A percentile compares a stretch with the other conserved stretches of the same genome.
Conservation (phyloP, 2,888 invertebrate genomes). For the Drosophila atripex region DNA sequence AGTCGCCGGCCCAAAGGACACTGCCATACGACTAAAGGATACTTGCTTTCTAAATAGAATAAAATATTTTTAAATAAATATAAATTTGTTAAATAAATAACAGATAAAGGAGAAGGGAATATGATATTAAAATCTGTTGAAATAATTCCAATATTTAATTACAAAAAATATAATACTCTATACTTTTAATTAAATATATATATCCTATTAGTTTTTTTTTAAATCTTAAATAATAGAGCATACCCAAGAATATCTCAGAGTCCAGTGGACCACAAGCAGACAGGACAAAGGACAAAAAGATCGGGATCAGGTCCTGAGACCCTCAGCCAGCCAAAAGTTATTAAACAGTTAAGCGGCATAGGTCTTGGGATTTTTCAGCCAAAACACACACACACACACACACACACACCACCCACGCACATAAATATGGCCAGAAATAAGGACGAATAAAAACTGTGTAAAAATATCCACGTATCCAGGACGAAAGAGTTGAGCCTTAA, state of each 20-base stretch:
- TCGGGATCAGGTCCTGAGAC: slow-evolving; percentile 7
- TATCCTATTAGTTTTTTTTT: too few species aligned
- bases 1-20: slow-evolving; percentile 9
- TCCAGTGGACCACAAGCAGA: slow-evolving; percentile 7
- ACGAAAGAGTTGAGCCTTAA: slow-evolving; percentile 47
- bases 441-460: background rate
- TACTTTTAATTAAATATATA: too few species aligned
- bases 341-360: slow-evolving; percentile 79
- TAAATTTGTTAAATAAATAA: background rate
- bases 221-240: too few species aligned
- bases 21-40: slow-evolving; percentile 3
- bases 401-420: background rate
- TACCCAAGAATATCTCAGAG: background rate
- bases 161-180: too few species aligned
- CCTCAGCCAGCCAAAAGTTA: slow-evolving; percentile 66
- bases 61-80: background rate
- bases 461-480: slow-evolving; percentile 28
- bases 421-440: background rate
- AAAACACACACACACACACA: background rate
- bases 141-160: too few species aligned
- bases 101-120: background rate
- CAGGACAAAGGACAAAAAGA: background rate
- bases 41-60: slow-evolving; percentile 4
- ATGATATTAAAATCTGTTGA: too few species aligned
- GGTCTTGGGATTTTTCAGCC: slow-evolving; percentile 42